Percentiles rank a stretch among this genome's conserved stretches.
phyloP scores from a whole-genome alignment of 2,888 invertebrate genomes.

The Eustalomyia histrio region DNA sequence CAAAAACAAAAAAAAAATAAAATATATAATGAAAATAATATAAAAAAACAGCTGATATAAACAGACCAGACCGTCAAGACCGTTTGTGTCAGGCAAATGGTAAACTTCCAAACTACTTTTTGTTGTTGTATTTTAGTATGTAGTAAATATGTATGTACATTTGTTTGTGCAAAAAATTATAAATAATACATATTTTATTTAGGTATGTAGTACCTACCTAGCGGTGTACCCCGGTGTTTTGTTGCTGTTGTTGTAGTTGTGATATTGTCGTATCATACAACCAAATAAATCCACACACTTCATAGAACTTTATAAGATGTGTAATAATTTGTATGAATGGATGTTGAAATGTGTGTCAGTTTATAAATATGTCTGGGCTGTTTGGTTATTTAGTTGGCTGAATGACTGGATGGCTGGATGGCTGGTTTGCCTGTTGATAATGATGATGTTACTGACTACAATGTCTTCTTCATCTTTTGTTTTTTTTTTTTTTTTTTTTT shows the following conservation, averaged over 20 bases:
- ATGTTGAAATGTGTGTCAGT: not conserved
- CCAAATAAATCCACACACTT: conserved; percentile 26
- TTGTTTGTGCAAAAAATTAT: conserved; percentile 1
- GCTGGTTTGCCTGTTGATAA: not conserved
- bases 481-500: no score
- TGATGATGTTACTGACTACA: not conserved
- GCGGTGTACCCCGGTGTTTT: not conserved
- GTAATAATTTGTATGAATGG: not conserved
- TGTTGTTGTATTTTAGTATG: not conserved
- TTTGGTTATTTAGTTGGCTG: not conserved
- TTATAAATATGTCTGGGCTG: not conserved
- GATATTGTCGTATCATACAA: conserved; percentile 20
- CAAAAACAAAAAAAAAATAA: conserved; percentile 16
- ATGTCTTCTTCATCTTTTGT: not conserved
- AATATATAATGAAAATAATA: conserved; percentile 1
- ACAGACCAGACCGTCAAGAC: conserved; percentile 41
- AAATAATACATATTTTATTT: conserved; percentile 7
- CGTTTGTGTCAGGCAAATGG: conserved; percentile 16
- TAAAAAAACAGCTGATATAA: conserved; percentile 52
- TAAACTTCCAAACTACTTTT: not conserved
- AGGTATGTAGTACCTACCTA: not conserved
- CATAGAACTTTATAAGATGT: conserved; percentile 5
- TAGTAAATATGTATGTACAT: not conserved
- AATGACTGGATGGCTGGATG: not conserved
- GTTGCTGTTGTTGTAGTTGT: conserved; percentile 1